Conservation (phyloP, 2,113 vertebrate genomes). For the Misgurnus mizolepis region DNA sequence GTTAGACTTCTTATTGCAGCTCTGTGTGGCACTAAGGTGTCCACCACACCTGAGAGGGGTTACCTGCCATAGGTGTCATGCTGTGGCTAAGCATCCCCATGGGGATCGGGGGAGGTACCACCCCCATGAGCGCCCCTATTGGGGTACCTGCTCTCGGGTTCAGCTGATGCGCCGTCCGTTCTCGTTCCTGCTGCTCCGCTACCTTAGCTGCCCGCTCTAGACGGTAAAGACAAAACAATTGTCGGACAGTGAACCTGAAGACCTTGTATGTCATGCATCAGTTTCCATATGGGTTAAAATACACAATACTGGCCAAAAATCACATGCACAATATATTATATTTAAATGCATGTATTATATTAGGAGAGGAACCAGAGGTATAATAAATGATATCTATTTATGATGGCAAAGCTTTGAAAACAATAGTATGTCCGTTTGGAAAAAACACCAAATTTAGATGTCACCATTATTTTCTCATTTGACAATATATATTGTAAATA, state of each 20-base stretch:
- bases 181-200: slow-evolving; percentile 98
- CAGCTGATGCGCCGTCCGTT: slow-evolving; percentile 87
- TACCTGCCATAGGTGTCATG: slow-evolving; percentile 98
- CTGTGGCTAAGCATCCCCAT: slow-evolving; percentile 98
- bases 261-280: neutral
- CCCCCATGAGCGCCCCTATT: slow-evolving; percentile 95
- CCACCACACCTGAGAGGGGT: slow-evolving; percentile 76
- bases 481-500: too few relatives aligned
- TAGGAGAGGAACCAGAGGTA: too few relatives aligned
- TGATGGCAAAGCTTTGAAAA: too few relatives aligned
- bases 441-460: too few relatives aligned
- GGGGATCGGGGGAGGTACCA: slow-evolving; percentile 95
- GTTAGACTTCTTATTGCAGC: slow-evolving; percentile 72
- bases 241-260: neutral
- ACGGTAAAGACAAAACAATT: slow-evolving; percentile 58
- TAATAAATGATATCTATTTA: too few relatives aligned
- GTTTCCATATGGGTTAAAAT: neutral
- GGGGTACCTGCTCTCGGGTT: slow-evolving; percentile 98
- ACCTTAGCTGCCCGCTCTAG: slow-evolving; percentile 99
- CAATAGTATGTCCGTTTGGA: too few relatives aligned
- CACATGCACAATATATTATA: too few relatives aligned
- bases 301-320: too few relatives aligned
- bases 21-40: slow-evolving; percentile 57
- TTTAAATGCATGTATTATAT: too few relatives aligned
- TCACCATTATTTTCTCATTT: too few relatives aligned